These are phyloP conservation scores for Oophaga pumilio DNA, from an alignment of 2,113 vertebrate species.

Conservation along the genomic window DNA sequence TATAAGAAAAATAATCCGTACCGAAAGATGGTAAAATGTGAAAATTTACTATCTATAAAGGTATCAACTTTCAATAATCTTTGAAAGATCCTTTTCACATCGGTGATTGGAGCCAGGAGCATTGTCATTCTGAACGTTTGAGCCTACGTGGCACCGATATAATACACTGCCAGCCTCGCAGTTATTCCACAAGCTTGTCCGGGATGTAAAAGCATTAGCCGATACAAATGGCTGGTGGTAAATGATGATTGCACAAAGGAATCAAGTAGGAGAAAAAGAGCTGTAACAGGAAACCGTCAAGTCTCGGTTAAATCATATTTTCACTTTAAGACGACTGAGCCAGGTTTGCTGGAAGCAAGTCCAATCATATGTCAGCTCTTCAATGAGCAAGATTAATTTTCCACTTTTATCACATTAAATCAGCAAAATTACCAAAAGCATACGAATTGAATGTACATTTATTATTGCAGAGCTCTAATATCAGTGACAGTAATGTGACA, in stretches of 20 bases:
- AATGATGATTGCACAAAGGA: not conserved
- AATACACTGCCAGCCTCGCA: not conserved
- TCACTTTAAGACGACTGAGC: slow-evolving; percentile 40
- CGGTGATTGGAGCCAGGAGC: not conserved
- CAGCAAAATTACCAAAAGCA: slow-evolving; percentile 54
- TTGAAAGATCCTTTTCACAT: not conserved
- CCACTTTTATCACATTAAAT: slow-evolving; percentile 55
- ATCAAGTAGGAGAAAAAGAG: slow-evolving; percentile 2
- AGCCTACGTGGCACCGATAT: not conserved
- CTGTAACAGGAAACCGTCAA: slow-evolving; percentile 15
- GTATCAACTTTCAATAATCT: not conserved
- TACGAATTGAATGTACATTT: slow-evolving; percentile 51
- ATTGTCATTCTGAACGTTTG: not conserved
- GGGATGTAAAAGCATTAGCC: slow-evolving; percentile 6
- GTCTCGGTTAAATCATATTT: slow-evolving; percentile 25
- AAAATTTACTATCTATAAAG: not conserved
- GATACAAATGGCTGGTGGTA: slow-evolving; percentile 32
- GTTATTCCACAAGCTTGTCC: not conserved
- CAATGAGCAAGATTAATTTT: slow-evolving; percentile 50
- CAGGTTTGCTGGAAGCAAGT: slow-evolving; percentile 40
- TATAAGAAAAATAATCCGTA: too few species aligned
- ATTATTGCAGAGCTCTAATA: slow-evolving; percentile 50
- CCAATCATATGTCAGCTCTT: slow-evolving; percentile 49
- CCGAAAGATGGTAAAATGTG: not conserved
- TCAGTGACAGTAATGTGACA: slow-evolving; percentile 53